These are phyloP conservation scores for Drosophila rellima DNA, from an alignment of 2,888 invertebrate genomes.

Conservation along the genomic window DNA sequence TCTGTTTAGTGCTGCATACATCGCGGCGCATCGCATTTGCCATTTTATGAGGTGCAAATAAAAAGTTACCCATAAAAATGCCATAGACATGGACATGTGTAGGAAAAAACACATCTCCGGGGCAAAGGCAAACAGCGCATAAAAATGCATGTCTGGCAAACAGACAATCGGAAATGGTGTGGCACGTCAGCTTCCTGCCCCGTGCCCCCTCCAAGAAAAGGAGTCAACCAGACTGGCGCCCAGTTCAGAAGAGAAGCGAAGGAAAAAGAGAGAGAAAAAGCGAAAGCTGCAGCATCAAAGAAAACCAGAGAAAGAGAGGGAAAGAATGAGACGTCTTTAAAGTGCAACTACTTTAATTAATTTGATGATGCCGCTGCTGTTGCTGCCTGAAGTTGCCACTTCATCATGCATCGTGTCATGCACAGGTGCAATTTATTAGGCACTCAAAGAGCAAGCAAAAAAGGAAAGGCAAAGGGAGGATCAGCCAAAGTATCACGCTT, in stretches of 20 bases:
- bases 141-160: conserved; percentile 76
- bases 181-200: conserved; percentile 5
- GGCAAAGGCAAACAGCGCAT: conserved; percentile 50
- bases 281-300: conserved; percentile 36
- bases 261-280: conserved; percentile 27
- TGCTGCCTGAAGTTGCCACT: conserved; percentile 43
- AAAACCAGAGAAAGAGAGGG: background rate
- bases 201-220: background rate
- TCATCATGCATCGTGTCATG: conserved; percentile 70
- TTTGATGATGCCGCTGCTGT: conserved; percentile 44
- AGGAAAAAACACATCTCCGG: conserved; percentile 26
- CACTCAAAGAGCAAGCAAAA: background rate
- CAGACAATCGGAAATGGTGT: conserved; percentile 13
- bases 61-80: conserved; percentile 82
- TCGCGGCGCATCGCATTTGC: conserved; percentile 82
- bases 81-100: conserved; percentile 71
- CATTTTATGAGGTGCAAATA: conserved; percentile 85
- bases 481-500: conserved; percentile 43
- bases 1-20: conserved; percentile 75
- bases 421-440: conserved; percentile 82
- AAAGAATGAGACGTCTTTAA: conserved; percentile 28
- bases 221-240: conserved; percentile 21
- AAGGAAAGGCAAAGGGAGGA: background rate
- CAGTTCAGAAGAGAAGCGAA: background rate
- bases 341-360: conserved; percentile 69